These are phyloP conservation scores for Pomacea canaliculata DNA, from an alignment of 2,888 invertebrate genomes.

Conservation along the genomic window DNA sequence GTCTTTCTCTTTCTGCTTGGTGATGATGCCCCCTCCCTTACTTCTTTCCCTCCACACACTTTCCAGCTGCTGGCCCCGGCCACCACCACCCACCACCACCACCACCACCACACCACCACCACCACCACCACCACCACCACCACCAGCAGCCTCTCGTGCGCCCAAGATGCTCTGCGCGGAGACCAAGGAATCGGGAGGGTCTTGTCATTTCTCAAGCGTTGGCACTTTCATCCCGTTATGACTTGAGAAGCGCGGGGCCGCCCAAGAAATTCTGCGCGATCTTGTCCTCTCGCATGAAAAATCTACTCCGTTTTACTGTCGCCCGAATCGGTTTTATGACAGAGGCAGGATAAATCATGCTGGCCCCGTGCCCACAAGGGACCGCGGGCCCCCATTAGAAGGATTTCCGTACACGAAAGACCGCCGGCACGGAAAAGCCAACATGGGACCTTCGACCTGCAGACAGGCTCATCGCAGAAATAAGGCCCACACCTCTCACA, in stretches of 20 bases:
- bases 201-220: constrained; percentile 3
- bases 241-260: constrained; percentile 1
- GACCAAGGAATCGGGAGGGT: neutral
- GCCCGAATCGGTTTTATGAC: constrained; percentile 27
- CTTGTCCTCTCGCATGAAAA: constrained; percentile 21
- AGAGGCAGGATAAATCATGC: constrained; percentile 27
- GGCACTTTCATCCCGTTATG: constrained; percentile 21
- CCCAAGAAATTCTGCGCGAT: constrained; percentile 10
- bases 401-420: constrained; percentile 23
- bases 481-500: constrained; percentile 22
- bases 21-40: neutral
- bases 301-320: constrained; percentile 24
- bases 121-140: neutral
- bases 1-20: neutral
- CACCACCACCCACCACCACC: neutral
- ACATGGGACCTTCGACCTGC: constrained; percentile 1
- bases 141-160: neutral
- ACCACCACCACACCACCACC: neutral
- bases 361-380: neutral
- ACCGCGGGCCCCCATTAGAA: constrained; percentile 13
- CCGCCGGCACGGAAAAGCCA: constrained; percentile 17
- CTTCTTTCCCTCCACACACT: neutral
- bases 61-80: neutral
- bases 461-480: constrained; percentile 16
- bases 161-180: no score